Conservation (phyloP, 1,140 invertebrate genomes). For the Atopsyche davidsoni region DNA sequence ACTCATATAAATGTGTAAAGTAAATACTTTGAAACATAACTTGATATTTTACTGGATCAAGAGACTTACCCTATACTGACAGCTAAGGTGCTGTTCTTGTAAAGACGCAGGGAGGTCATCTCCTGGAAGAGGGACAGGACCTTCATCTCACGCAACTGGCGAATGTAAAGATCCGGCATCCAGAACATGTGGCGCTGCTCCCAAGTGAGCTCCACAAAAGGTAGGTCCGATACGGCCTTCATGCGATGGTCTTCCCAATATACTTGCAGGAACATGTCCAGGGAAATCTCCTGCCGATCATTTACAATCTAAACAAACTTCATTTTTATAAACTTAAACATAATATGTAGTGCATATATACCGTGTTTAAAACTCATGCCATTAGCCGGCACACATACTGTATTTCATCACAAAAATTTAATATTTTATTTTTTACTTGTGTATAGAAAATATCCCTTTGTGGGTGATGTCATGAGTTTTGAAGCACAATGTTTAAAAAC, state of each 20-base stretch:
- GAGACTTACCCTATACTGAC: slow-evolving; percentile 53
- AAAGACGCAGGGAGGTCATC: slow-evolving; percentile 52
- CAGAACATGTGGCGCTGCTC: slow-evolving; percentile 50
- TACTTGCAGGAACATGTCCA: slow-evolving; percentile 55
- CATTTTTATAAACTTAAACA: too few relatives aligned
- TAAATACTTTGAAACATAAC: too few relatives aligned
- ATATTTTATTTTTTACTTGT: too few relatives aligned
- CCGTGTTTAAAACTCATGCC: too few relatives aligned
- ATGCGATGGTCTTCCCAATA: slow-evolving; percentile 52
- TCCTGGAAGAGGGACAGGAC: slow-evolving; percentile 53
- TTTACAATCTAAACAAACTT: too few relatives aligned
- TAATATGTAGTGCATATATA: too few relatives aligned
- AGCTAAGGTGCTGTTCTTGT: slow-evolving; percentile 51
- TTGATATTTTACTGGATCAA: slow-evolving; percentile 3
- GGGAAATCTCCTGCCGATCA: slow-evolving; percentile 55
- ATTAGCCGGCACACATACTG: too few relatives aligned
- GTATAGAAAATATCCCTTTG: too few relatives aligned
- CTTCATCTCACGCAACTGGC: slow-evolving; percentile 53
- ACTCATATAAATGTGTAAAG: too few relatives aligned
- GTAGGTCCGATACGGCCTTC: slow-evolving; percentile 38
- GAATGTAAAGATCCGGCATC: slow-evolving; percentile 56
- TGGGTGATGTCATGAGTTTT: too few relatives aligned
- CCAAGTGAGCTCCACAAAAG: slow-evolving; percentile 55
- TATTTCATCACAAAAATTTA: too few relatives aligned
- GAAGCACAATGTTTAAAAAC: too few relatives aligned